phyloP scores from a whole-genome alignment of 2,113 vertebrate species.

The Megaleporinus macrocephalus region DNA sequence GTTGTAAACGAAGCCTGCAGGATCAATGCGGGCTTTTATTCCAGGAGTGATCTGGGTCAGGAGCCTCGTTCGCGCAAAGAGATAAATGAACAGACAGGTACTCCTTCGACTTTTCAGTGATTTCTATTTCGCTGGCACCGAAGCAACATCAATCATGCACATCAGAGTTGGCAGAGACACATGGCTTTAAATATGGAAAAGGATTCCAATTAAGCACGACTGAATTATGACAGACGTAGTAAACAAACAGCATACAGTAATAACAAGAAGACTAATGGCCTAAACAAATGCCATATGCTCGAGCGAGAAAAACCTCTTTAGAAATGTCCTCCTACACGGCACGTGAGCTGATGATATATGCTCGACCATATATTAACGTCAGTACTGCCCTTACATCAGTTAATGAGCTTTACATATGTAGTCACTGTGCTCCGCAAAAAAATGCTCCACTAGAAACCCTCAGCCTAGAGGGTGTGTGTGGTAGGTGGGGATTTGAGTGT shows the following conservation, averaged over 20 bases:
- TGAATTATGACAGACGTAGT: not conserved
- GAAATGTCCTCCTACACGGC: not conserved
- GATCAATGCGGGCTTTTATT: constrained; percentile 61
- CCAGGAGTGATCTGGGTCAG: constrained; percentile 25
- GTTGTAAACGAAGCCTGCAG: constrained; percentile 45
- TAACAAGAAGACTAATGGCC: not conserved
- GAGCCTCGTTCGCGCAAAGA: constrained; percentile 21
- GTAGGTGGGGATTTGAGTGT: no score
- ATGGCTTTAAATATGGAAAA: constrained; percentile 15
- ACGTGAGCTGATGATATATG: not conserved
- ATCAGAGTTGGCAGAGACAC: not conserved
- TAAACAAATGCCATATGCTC: not conserved
- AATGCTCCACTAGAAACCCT: not conserved
- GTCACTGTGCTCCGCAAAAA: not conserved
- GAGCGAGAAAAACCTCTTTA: constrained; percentile 1
- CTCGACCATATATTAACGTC: not conserved
- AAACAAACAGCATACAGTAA: constrained; percentile 14
- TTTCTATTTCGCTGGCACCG: constrained; percentile 3
- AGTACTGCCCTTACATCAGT: not conserved
- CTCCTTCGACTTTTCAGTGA: constrained; percentile 17
- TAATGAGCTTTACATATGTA: not conserved
- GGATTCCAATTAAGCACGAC: constrained; percentile 3
- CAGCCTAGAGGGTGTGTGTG: no score
- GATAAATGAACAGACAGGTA: constrained; percentile 52
- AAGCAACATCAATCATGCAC: constrained; percentile 19